Evolutionary conservation across 2,113 vertebrate genomes (phyloP), one percentile per base, ranked within the genome.

Genomic region (Cyrtonyx montezumae): DNA sequence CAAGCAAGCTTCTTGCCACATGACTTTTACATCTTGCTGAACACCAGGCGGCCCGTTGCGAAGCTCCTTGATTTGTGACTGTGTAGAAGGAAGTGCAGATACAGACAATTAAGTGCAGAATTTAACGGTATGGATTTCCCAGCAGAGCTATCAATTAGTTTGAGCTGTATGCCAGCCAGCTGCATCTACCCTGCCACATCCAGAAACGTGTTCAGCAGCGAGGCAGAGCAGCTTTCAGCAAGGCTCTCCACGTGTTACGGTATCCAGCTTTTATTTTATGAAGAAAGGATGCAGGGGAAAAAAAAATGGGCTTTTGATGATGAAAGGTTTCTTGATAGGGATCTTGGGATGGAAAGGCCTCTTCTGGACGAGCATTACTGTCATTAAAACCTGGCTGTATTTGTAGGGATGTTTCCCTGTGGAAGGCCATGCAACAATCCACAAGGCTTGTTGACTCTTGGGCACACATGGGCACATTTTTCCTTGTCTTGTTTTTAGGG

Each of bases 51-150:
- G 73, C 59, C 58, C 45, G 6, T 48, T 58, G 58, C 79, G 40
- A 43, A 79, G 53, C 79, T 77, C 68, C 65, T 75, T 81, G 81
- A 91, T 85, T 69, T 79, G 87, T 79, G 82, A 53, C 59, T 18
- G 62, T 55, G 67, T 75, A 76, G 89, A 32, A 76, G 58, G 3
- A 34, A 95, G 70, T 2, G 14, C 85, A 73, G 87, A 91, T 83
- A 69, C 67, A 79, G 90, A 19, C 79, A 88, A 66, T 93, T 85
- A 91, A 87, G 61, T 37, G 76, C 40, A 32, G 55, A 22, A 79
- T 78, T 85, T 87, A 87, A 87, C 53, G 61, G 79, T 43, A 36
- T 63, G 71, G 79, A 83, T 96, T 96, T 96, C 91, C 82, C 82
- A 63, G 90, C 71, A 79, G 91, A 85, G 90, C 21, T 85, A 84